A percentile compares a stretch with the other conserved stretches of the same genome.
These are phyloP conservation scores for Megaceryle maxima DNA, from an alignment of 2,113 vertebrate genomes.

Conservation along the genomic window DNA sequence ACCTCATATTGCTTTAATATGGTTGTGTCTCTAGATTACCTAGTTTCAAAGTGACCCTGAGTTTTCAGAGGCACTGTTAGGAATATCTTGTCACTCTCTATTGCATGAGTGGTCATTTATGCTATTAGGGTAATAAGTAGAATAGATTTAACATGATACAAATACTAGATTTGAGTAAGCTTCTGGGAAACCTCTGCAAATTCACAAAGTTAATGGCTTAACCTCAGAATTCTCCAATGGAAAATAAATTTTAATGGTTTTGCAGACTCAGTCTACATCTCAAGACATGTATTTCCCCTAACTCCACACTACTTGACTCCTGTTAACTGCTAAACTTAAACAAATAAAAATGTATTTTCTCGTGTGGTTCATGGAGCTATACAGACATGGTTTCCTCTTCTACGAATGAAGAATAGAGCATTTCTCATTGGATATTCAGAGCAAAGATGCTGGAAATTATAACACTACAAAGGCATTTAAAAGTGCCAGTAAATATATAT, in stretches of 20 bases:
- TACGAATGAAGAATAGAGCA: not conserved
- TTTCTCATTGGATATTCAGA: not conserved
- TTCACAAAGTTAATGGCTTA: constrained; percentile 73
- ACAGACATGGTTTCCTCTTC: not conserved
- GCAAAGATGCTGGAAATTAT: constrained; percentile 29
- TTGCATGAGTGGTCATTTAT: constrained; percentile 68
- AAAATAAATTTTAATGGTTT: constrained; percentile 71
- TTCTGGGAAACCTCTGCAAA: constrained; percentile 73
- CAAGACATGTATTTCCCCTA: constrained; percentile 23
- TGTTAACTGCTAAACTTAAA: constrained; percentile 58
- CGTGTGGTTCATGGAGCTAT: not conserved
- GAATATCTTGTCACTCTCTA: constrained; percentile 54
- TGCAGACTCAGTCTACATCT: constrained; percentile 48
- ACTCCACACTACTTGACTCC: constrained; percentile 42
- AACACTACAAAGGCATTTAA: not conserved
- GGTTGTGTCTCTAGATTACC: not conserved
- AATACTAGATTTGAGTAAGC: constrained; percentile 66
- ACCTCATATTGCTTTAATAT: not conserved
- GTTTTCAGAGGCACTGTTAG: constrained; percentile 32
- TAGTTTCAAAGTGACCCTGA: constrained; percentile 64
- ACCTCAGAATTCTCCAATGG: constrained; percentile 68
- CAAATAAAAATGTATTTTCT: constrained; percentile 57
- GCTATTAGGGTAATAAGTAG: constrained; percentile 64
- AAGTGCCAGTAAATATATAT: not conserved
- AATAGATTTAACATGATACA: constrained; percentile 60